These are phyloP conservation scores for Merodon equestris DNA, from an alignment of 2,888 invertebrate genomes.

Conservation along the genomic window DNA sequence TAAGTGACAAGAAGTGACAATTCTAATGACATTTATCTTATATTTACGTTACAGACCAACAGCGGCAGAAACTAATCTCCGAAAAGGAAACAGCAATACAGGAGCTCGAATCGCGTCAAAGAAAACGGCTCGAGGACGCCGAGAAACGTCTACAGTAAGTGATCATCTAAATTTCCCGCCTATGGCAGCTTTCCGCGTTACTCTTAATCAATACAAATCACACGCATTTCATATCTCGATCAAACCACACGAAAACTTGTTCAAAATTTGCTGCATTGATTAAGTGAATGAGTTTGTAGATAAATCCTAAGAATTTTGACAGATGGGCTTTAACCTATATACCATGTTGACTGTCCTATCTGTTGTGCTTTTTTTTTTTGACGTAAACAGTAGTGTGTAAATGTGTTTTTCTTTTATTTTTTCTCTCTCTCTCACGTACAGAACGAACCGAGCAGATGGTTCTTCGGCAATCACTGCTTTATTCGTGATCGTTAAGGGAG, in stretches of 20 bases:
- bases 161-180: not conserved
- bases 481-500: conserved; percentile 75
- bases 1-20: no score
- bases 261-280: conserved; percentile 41
- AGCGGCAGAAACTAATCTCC: conserved; percentile 81
- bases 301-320: conserved; percentile 3
- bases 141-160: conserved; percentile 80
- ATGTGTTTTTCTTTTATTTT: conserved; percentile 48
- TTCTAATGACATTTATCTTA: not conserved
- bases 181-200: conserved; percentile 43
- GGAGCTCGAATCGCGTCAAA: conserved; percentile 80
- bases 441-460: conserved; percentile 71
- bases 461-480: conserved; percentile 71
- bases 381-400: conserved; percentile 10
- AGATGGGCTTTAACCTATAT: conserved; percentile 26
- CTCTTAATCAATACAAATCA: conserved; percentile 26
- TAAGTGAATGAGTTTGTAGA: conserved; percentile 23
- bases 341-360: conserved; percentile 14
- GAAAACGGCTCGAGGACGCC: conserved; percentile 76
- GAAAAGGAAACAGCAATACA: conserved; percentile 81
- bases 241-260: conserved; percentile 5
- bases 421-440: conserved; percentile 69
- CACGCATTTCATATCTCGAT: not conserved
- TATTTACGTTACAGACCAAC: conserved; percentile 77
- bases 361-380: conserved; percentile 26